Evolutionary conservation across 2,113 vertebrate genomes (phyloP), one percentile per base, ranked within the genome.

Genomic region (Pontoporia blainvillei): DNA sequence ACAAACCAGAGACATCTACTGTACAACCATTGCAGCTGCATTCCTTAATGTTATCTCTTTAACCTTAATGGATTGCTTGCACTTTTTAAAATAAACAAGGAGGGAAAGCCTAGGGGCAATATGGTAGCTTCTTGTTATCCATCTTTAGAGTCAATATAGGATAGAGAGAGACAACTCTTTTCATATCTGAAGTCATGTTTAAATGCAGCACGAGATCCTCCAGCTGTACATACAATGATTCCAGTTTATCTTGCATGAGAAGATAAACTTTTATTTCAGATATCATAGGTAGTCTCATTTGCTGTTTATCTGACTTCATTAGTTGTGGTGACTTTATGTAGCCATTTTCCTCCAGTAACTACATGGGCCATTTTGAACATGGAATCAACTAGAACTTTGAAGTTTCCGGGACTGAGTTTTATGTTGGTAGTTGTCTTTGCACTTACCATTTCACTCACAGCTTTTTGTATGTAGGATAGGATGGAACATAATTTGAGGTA

Each of bases 41-140:
- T 89, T 96, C 49, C 78, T 92, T 96, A 75, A 91, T 89, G 86
- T 90, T 97, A 84, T 83, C 96, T 96, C 62, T 94, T 95, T 94
- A 96, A 92, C 95, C 85, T 84, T 78, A 97, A 95, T 54, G 57
- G 92, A 83, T 92, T 66, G 41, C 90, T 88, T 95, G 67, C 6
- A 69, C 49, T 73, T 94, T 92, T 91, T 82, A 64, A 90, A 86
- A 96, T 91, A 96, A 97, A 93, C 61, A 61, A 88, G 84, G 81
- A 96, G 66, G 46, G 75, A 57, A 86, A 93, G 91, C 46, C 69
- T 72, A 11, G 64, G 59, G 76, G 67, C 69, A 36, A 7, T 12
- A 64, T 72, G 90, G 83, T 73, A 69, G 54, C 82, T 71, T 71
- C 69, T 96, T 76, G 21, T 81, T 86, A n/a, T 36, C 29, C 66